A percentile compares a stretch with the other conserved stretches of the same genome.
Conservation (phyloP, 2,888 invertebrate genomes). For the Synergus itoensis region DNA sequence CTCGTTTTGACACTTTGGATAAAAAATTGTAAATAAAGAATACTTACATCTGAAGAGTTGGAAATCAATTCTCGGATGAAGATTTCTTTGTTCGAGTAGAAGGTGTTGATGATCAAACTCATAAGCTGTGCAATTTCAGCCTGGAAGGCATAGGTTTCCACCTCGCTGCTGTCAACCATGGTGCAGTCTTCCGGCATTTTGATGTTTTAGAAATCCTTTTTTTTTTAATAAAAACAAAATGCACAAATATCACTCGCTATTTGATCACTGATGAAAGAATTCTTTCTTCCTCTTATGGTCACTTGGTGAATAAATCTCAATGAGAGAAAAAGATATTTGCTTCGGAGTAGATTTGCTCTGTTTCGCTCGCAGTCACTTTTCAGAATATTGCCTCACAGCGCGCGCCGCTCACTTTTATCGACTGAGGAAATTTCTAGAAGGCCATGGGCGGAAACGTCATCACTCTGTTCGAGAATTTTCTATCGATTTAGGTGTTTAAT, state of each 20-base stretch:
- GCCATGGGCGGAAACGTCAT: slow-evolving; percentile 55
- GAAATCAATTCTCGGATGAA: slow-evolving; percentile 99
- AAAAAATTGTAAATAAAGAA: background rate
- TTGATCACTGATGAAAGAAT: too few relatives aligned
- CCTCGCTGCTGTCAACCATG: slow-evolving; percentile 81
- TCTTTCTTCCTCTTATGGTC: background rate
- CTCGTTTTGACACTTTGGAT: background rate
- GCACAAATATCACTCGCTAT: background rate
- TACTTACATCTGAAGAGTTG: slow-evolving; percentile 91
- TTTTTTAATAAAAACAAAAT: background rate
- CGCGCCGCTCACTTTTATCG: slow-evolving; percentile 63
- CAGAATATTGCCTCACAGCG: slow-evolving; percentile 57
- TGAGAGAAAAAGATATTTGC: background rate
- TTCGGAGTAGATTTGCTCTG: background rate
- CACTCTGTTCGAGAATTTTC: slow-evolving; percentile 63
- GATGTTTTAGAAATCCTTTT: background rate
- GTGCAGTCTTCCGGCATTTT: slow-evolving; percentile 90
- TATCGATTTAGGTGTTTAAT: slow-evolving; percentile 46
- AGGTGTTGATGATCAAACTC: slow-evolving; percentile 99
- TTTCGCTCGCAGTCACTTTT: slow-evolving; percentile 49
- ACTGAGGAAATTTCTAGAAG: slow-evolving; percentile 66
- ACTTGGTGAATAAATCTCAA: background rate
- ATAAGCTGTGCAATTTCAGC: slow-evolving; percentile 99
- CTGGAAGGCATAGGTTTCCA: slow-evolving; percentile 99
- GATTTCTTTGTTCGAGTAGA: slow-evolving; percentile 99